These are phyloP conservation scores for Mylabris sibirica DNA, from an alignment of 2,888 invertebrate genomes.

Conservation along the genomic window DNA sequence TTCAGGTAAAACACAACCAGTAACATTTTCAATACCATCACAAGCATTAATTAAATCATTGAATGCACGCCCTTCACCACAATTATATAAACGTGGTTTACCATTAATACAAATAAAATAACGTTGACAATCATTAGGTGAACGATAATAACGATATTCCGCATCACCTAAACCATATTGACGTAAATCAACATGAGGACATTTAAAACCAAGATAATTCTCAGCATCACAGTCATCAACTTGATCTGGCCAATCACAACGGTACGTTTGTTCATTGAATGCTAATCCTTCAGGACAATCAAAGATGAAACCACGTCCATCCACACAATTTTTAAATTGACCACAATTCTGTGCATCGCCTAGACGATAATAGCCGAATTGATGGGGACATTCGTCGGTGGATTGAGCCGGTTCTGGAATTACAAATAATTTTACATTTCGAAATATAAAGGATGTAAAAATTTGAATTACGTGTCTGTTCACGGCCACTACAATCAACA, in stretches of 20 bases:
- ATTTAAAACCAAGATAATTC: constrained; percentile 81
- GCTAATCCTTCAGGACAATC: constrained; percentile 87
- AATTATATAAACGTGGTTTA: constrained; percentile 77
- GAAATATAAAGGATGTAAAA: too few relatives aligned
- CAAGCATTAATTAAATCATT: constrained; percentile 77
- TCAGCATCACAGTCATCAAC: constrained; percentile 82
- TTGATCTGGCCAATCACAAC: constrained; percentile 89
- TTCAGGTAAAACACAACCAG: constrained; percentile 67
- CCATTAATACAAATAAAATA: constrained; percentile 81
- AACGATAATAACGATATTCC: constrained; percentile 66
- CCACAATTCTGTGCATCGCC: constrained; percentile 76
- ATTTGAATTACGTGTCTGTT: constrained; percentile 70
- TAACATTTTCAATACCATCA: constrained; percentile 80
- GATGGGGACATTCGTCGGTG: constrained; percentile 82
- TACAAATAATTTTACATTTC: not conserved
- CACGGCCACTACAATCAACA: constrained; percentile 76
- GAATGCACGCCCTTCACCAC: constrained; percentile 80
- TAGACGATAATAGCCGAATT: constrained; percentile 80
- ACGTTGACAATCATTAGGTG: constrained; percentile 74
- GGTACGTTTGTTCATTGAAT: constrained; percentile 67
- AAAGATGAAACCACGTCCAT: constrained; percentile 75
- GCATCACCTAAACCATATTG: constrained; percentile 58
- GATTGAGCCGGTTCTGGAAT: constrained; percentile 73
- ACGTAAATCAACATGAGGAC: constrained; percentile 68
- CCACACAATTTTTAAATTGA: constrained; percentile 82